These are phyloP conservation scores for Petroica traversi DNA, from an alignment of 2,113 vertebrate species.

Conservation along the genomic window DNA sequence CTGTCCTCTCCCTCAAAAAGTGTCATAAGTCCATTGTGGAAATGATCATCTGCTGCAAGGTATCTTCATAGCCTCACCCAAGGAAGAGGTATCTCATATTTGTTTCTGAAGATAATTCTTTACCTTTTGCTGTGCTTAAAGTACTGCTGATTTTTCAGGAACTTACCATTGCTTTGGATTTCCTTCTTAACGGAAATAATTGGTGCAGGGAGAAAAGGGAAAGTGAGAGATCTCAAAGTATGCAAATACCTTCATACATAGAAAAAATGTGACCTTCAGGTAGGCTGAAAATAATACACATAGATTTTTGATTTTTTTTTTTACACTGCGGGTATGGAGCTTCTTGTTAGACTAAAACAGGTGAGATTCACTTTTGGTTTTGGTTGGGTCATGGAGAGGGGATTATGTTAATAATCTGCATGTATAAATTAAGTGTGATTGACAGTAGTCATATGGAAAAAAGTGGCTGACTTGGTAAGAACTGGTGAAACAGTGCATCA, in stretches of 20 bases:
- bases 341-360: neutral
- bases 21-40: neutral
- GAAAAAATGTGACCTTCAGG: neutral
- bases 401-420: neutral
- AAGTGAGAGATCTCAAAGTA: neutral
- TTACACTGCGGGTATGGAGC: neutral
- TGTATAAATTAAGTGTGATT: neutral
- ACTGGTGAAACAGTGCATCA: neutral
- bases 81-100: neutral
- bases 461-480: neutral
- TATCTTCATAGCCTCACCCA: neutral
- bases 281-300: neutral
- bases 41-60: neutral
- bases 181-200: neutral
- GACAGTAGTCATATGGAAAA: neutral
- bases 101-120: neutral
- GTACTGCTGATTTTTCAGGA: neutral
- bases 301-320: neutral
- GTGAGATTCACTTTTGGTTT: neutral
- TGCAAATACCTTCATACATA: neutral
- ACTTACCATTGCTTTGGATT: neutral
- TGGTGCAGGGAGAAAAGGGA: neutral
- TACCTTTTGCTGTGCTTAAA: neutral
- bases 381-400: neutral
- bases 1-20: neutral